A percentile compares a stretch with the other conserved stretches of the same genome.
Evolutionary conservation across 1,140 invertebrate species (phyloP).

Genomic region (Chymomyza costata): DNA sequence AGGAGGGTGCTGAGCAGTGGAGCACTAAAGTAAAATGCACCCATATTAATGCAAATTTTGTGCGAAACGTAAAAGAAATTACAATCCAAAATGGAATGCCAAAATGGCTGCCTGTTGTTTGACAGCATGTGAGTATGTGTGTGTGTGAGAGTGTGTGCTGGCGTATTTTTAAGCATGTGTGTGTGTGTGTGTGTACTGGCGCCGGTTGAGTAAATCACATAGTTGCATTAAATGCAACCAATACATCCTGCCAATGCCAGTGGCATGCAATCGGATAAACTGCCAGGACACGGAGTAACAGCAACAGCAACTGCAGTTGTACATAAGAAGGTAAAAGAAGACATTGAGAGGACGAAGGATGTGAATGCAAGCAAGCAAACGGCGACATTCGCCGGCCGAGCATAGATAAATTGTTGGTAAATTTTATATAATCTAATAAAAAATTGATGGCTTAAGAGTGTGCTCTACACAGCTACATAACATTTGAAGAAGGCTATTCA

Average conservation of each 20-base stretch:
- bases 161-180: no score
- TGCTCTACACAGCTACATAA: no score
- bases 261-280: slow-evolving; percentile 39
- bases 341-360: not conserved
- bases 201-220: slow-evolving; percentile 33
- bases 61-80: no score
- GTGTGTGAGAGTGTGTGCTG: no score
- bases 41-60: no score
- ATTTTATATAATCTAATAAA: slow-evolving; percentile 74
- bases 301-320: slow-evolving; percentile 3
- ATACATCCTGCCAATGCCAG: slow-evolving; percentile 33
- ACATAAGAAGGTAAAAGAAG: no score
- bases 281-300: no score
- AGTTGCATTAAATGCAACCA: slow-evolving; percentile 41
- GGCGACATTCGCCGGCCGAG: slow-evolving; percentile 41
- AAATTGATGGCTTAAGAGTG: slow-evolving; percentile 67
- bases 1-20: not conserved
- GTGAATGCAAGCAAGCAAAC: not conserved
- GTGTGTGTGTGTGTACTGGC: not conserved
- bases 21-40: no score
- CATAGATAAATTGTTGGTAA: slow-evolving; percentile 71
- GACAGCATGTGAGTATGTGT: no score
- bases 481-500: no score
- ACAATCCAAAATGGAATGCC: no score
- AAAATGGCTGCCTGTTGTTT: no score